Conservation (phyloP, 1,140 invertebrate species). For the Zaprionus ornatus region DNA sequence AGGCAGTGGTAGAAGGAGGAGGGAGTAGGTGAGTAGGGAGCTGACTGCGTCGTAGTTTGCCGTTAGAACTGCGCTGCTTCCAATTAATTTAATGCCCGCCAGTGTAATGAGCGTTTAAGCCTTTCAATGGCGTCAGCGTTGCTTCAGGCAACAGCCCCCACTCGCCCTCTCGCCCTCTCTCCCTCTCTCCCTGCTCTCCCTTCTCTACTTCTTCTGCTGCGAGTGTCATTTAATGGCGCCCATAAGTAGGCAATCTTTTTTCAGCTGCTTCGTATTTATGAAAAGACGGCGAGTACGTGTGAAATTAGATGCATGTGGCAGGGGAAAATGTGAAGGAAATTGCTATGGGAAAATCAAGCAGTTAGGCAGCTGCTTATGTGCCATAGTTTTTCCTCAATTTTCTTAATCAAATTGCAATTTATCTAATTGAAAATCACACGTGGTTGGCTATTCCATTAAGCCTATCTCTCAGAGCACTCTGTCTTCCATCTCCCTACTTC, state of each 20-base stretch:
- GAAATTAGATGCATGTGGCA: not conserved
- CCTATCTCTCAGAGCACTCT: not conserved
- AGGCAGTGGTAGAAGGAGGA: not conserved
- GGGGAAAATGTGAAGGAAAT: not conserved
- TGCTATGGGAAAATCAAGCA: not conserved
- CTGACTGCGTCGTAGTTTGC: slow-evolving; percentile 31
- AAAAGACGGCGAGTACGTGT: slow-evolving; percentile 31
- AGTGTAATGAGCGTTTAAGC: slow-evolving; percentile 80
- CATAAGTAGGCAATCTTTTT: slow-evolving; percentile 50
- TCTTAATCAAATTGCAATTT: slow-evolving; percentile 1
- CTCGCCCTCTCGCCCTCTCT: not conserved
- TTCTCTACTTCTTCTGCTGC: not conserved
- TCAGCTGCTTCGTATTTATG: slow-evolving; percentile 36
- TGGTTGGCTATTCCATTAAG: not conserved
- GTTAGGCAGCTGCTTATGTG: not conserved
- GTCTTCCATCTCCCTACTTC: not conserved
- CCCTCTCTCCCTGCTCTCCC: not conserved
- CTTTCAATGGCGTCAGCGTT: slow-evolving; percentile 53
- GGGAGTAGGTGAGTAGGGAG: not conserved
- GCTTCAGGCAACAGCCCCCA: slow-evolving; percentile 24
- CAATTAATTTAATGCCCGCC: slow-evolving; percentile 79
- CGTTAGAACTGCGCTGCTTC: slow-evolving; percentile 61
- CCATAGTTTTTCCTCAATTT: not conserved
- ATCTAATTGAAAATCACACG: slow-evolving; percentile 7
- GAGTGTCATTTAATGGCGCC: slow-evolving; percentile 44